Evolutionary conservation across 2,888 invertebrate species (phyloP), one percentile per base, ranked within the genome.

Genomic region (Octonoba sinensis): DNA sequence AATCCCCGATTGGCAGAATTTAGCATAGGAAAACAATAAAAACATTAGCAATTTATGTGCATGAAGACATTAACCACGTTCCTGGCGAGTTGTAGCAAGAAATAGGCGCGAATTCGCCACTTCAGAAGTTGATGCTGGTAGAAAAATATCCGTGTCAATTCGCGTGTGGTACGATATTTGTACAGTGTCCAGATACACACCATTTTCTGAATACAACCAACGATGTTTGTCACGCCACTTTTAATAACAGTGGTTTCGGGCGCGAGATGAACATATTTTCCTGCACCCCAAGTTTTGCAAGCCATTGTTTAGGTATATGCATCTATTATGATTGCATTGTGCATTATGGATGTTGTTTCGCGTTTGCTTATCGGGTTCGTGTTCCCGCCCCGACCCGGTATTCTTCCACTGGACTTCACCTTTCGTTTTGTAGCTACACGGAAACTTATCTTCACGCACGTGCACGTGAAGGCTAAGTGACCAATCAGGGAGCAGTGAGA

Each of bases 381-480:
- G 54, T n/a, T 20, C 16, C 54, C 54, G 54, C 54, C 54, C 54
- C n/a, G 16, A n/a, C 54, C 2, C 54, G 18, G 15, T 54, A 54
- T 8, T 54, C 54, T 54, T 8, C 54, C 54, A 54, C 18, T 54
- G 16, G 20, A 20, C 54, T 54, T 54, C 54, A 54, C 20, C n/a
- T 54, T 54, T 54, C 54, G 18, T 54, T 54, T 54, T 54, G 54
- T 20, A 54, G 54, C 20, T 54, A 54, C 54, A 54, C 54, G 54
- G 20, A 54, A 54, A 20, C 11, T 18, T 54, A 1, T 18, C 8
- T 54, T 54, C 54, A n/a, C 20, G 54, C 54, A 54, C 54, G 54
- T 54, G 20, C n/a, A 20, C 20, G n/a, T 16, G 54, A 54, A 54
- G 8, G 54, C 54, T n/a, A 16, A n/a, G 36, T 36, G 8, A 8